phyloP scores from a whole-genome alignment of 1,140 invertebrate genomes.

The Teleogryllus occipitalis region DNA sequence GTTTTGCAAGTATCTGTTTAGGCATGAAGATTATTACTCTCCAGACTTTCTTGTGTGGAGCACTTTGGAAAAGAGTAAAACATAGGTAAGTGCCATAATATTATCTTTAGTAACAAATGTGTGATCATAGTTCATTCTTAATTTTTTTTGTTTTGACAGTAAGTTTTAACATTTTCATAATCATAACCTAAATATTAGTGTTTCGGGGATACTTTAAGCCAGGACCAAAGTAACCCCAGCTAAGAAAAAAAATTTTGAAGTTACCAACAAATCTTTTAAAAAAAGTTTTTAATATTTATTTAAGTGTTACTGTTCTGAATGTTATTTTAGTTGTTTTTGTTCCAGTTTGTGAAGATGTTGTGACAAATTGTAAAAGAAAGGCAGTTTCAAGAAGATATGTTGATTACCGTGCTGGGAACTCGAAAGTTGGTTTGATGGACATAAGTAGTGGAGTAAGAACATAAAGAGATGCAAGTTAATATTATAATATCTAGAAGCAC shows the following conservation, averaged over 20 bases:
- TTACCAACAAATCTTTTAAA: background rate
- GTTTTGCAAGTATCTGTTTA: conserved; percentile 14
- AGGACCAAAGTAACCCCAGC: conserved; percentile 12
- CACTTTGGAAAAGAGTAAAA: conserved; percentile 10
- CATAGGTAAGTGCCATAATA: conserved; percentile 13
- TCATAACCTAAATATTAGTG: conserved; percentile 12
- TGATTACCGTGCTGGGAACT: conserved; percentile 17
- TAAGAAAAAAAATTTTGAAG: background rate
- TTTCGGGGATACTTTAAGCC: conserved; percentile 20
- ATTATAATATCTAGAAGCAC: conserved; percentile 22
- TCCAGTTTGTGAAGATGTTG: conserved; percentile 19
- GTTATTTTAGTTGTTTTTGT: conserved; percentile 19
- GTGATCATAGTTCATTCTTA: conserved; percentile 18
- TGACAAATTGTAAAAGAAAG: conserved; percentile 21
- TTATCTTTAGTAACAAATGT: conserved; percentile 18
- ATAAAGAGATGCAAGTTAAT: conserved; percentile 14
- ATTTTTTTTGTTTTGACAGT: conserved; percentile 15
- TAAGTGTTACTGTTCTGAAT: conserved; percentile 16
- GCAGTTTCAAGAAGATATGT: conserved; percentile 18
- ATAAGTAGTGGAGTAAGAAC: conserved; percentile 20
- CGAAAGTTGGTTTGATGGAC: conserved; percentile 18
- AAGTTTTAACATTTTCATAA: conserved; percentile 14
- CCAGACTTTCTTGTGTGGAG: conserved; percentile 14
- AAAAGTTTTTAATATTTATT: conserved; percentile 2
- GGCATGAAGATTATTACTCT: conserved; percentile 11